phyloP scores from a whole-genome alignment of 1,140 invertebrate species.

The Musca domestica region DNA sequence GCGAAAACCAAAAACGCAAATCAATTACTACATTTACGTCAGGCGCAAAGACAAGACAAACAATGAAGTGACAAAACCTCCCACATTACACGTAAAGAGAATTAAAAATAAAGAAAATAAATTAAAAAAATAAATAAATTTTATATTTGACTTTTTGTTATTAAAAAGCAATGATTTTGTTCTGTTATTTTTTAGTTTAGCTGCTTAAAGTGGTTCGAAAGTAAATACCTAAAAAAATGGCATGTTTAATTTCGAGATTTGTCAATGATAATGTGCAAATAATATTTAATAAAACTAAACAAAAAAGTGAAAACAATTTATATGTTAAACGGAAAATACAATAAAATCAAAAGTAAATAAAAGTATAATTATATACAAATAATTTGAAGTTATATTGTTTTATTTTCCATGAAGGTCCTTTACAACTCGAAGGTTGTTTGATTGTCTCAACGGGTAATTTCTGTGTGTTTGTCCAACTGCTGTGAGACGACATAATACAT shows the following conservation, averaged over 20 bases:
- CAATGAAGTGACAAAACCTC: background rate
- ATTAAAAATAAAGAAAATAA: no score
- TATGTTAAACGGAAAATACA: constrained; percentile 8
- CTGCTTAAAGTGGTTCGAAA: constrained; percentile 13
- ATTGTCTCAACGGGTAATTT: no score
- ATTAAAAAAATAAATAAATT: constrained; percentile 5
- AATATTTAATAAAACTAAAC: constrained; percentile 15
- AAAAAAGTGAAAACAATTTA: constrained; percentile 10
- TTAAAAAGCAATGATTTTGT: background rate
- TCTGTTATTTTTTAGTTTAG: constrained; percentile 2
- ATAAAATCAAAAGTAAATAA: constrained; percentile 22
- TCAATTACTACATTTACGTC: constrained; percentile 13
- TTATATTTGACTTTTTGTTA: background rate
- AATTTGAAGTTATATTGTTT: constrained; percentile 1
- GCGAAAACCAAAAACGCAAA: background rate
- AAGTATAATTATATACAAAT: constrained; percentile 18
- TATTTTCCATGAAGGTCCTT: background rate
- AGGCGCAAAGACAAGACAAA: no score
- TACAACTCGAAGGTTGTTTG: no score
- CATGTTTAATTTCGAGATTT: background rate
- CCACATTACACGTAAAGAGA: constrained; percentile 6
- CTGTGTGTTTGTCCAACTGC: no score
- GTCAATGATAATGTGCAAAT: constrained; percentile 11
- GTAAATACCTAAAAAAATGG: background rate
- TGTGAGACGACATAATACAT: no score